Base-by-base conservation (phyloP, 2,888 invertebrate species). In the Hyles lineata region DNA sequence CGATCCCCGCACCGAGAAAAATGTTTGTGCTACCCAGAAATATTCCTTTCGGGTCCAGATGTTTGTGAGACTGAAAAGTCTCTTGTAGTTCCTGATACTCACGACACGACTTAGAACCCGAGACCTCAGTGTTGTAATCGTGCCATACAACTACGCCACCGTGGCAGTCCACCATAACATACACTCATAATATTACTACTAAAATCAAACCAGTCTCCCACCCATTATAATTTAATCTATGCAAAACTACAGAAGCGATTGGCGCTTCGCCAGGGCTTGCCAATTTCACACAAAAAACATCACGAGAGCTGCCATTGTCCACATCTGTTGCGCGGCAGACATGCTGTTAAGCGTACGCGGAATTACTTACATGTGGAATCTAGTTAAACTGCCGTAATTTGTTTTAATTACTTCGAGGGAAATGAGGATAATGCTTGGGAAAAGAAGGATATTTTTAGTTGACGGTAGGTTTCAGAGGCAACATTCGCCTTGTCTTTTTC, bases 251-350 rank as follows among this genome's bases (percentile, higher is more conserved):
- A 83, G 83, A 17, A 82, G 80, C 75, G 75, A 74, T 80, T 90
- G 91, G 91, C 89, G 74, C 73, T 74, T 55, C 74, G 90, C 91
- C 91, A 91, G 80, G 52, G 74, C 60, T 73, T 75, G 74, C 78
- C 81, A 84, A 85, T 88, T 90, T 89, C 87, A 87, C 87, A 87
- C 87, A 90, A 89, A 88, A 59, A 69, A 71, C 43, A 61, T 72
- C 74, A 77, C 77, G 78, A 80, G 76, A 80, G 77, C 76, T 62
- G 72, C 74, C 78, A 86, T 89, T 87, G 87, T 88, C 85, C 84
- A 83, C 89, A 89, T 89, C 85, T 89, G 90, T 81, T 83, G 76
- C 52, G 23, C 32, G 59, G 35, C 50, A 67, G 6, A 67, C 55
- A n/a, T 55, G 55, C 5, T 25, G 67, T 15, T 23, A 61, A 25